A percentile compares a stretch with the other conserved stretches of the same genome.
Conservation (phyloP, 2,888 invertebrate genomes). For the Xanthorhoe spadicearia region DNA sequence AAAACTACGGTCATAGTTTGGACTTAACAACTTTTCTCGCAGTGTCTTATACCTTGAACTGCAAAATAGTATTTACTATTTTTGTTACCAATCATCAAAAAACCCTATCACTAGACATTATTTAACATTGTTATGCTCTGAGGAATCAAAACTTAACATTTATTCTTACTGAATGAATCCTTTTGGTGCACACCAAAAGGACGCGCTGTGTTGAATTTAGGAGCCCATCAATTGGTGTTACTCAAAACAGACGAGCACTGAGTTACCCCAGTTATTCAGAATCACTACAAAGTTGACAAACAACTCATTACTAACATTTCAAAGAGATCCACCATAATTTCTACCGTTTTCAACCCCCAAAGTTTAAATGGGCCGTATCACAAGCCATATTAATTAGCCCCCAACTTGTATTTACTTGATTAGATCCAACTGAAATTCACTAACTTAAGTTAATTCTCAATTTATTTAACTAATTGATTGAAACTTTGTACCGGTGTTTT, state of each 20-base stretch:
- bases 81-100: too few relatives aligned
- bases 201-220: too few relatives aligned
- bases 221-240: too few relatives aligned
- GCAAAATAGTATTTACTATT: not conserved
- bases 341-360: conserved; percentile 8
- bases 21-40: conserved; percentile 22
- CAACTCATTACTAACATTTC: not conserved
- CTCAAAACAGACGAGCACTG: too few relatives aligned
- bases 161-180: too few relatives aligned
- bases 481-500: conserved; percentile 40
- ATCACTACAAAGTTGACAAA: not conserved
- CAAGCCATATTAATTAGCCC: conserved; percentile 21
- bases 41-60: conserved; percentile 12
- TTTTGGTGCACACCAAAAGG: too few relatives aligned
- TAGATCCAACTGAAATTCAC: conserved; percentile 33
- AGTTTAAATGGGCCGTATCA: conserved; percentile 16
- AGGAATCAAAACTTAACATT: too few relatives aligned
- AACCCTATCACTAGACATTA: too few relatives aligned
- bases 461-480: conserved; percentile 44
- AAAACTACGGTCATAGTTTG: conserved; percentile 31
- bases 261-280: not conserved
- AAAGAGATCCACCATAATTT: conserved; percentile 8
- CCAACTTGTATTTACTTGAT: conserved; percentile 32
- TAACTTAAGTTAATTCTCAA: conserved; percentile 37
- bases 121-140: too few relatives aligned